Percentiles rank a stretch among this genome's conserved stretches.
phyloP scores from a whole-genome alignment of 2,797 vertebrate genomes.

The Atherinosoma microstoma region DNA sequence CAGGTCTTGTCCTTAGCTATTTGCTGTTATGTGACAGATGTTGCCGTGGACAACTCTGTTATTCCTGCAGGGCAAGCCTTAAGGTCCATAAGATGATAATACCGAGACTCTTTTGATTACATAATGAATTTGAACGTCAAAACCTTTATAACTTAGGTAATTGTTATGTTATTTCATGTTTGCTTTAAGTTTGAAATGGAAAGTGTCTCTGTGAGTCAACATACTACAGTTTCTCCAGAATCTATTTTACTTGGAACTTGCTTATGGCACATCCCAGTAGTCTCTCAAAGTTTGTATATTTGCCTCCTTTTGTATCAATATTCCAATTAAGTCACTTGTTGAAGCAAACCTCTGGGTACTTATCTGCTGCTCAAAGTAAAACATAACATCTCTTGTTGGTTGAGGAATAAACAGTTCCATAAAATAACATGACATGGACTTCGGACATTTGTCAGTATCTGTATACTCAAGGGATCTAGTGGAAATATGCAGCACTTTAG shows the following conservation, averaged over 20 bases:
- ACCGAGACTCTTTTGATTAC: neutral
- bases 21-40: slow-evolving; percentile 50
- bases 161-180: neutral
- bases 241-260: neutral
- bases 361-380: slow-evolving; percentile 57
- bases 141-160: neutral
- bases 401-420: slow-evolving; percentile 60
- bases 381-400: slow-evolving; percentile 42
- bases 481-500: slow-evolving; percentile 31
- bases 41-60: slow-evolving; percentile 27
- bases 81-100: neutral
- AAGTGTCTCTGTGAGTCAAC: neutral
- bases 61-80: slow-evolving; percentile 8
- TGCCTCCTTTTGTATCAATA: slow-evolving; percentile 15
- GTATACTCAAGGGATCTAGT: slow-evolving; percentile 26
- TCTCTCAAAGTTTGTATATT: slow-evolving; percentile 8
- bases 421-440: slow-evolving; percentile 56
- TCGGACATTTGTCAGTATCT: slow-evolving; percentile 31
- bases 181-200: neutral
- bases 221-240: neutral
- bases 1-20: slow-evolving; percentile 24
- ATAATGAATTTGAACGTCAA: neutral
- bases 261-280: neutral
- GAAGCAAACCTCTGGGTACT: slow-evolving; percentile 29
- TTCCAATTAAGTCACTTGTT: slow-evolving; percentile 35